Base-by-base conservation (phyloP, 2,888 invertebrate genomes). In the Sicus ferrugineus region DNA sequence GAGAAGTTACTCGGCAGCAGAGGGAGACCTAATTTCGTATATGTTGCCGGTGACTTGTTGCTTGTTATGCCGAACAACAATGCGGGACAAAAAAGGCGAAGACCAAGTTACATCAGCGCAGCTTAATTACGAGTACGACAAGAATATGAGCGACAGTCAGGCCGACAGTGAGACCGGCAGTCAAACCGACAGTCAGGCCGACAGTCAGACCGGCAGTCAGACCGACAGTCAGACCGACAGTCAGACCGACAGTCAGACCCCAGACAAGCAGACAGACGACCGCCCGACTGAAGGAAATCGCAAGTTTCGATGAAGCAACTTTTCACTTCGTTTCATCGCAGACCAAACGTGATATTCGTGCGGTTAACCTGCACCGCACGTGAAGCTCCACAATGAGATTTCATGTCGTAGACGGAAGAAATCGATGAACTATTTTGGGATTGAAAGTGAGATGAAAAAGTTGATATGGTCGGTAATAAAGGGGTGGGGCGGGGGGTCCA, bases 281-380 rank as follows among this genome's bases (percentile, higher is more conserved):
- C n/a, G 54, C 54, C 65, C 54, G 54, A 66, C 54, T 50, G n/a
- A 34, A 46, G 46, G 48, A 46, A 48, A 48, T 48, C n/a, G 14
- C 46, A 67, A 67, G 28, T 67, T 67, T 67, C 59, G 59, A 67
- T 67, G 67, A 67, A 67, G 58, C 58, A 67, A 67, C 58, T 67
- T 67, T 31, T 34, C 28, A n/a, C 28, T 56, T 19, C 34, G 30
- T 54, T 54, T 42, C 26, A 34, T 46, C 58, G 21, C 16, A 42
- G 48, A 46, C 23, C 28, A 26, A 19, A 56, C 19, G 38, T 5
- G 56, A 26, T 52, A 54, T n/a, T 19, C 34, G 26, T 64, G 7
- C 31, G 62, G 46, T 28, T 28, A n/a, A 3, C 21, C 19, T 23
- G 19, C 59, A 14, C 38, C 4, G 21, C 38, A n/a, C 11, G 21